Evolutionary conservation across 2,113 vertebrate genomes (phyloP), one percentile per base, ranked within the genome.

Genomic region (Setophaga petechia): DNA sequence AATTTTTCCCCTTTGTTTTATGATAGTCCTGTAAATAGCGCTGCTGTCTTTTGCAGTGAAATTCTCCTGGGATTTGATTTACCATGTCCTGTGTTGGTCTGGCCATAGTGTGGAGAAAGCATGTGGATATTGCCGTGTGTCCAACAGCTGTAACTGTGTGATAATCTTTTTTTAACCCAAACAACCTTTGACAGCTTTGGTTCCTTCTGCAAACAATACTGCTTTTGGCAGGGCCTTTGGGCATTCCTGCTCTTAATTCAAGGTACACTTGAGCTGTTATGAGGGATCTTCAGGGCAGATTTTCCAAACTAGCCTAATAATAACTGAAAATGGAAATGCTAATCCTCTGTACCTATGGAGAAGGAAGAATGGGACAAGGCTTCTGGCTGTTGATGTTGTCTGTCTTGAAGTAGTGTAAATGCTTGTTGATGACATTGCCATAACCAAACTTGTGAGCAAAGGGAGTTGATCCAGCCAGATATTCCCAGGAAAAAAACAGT

Each of bases 391-490:
- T 55, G 30, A n/a, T 43, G 30, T 14, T 78, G 30, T 44, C n/a
- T 74, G 31, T 90, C 37, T 52, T 58, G 43, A 77, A 59, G 10
- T 25, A 54, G 17, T 43, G 9, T 51, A 68, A 59, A 49, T 82
- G 41, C 14, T 80, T 39, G 15, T 39, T 0, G 0, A 46, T 33
- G 33, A 37, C 39, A 51, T 15, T 43, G 43, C 43, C 0, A 0
- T 44, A 37, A 51, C 33, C 54, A 27, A 79, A 59, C 12, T 35
- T 44, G 28, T 19, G 30, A 72, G 16, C 2, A 4, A 3, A 41
- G 62, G 51, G 43, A 37, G 18, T 80, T 68, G 23, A 73, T 83
- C 31, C 57, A 89, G 44, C 15, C 44, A 49, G 41, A 31, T 66
- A 7, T 57, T 84, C 31, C 46, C 20, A 8, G 6, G 19, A 44